Evolutionary conservation across 1,140 invertebrate species (phyloP), one percentile per base, ranked within the genome.

Genomic region (Drosophila pseudoobscura): DNA sequence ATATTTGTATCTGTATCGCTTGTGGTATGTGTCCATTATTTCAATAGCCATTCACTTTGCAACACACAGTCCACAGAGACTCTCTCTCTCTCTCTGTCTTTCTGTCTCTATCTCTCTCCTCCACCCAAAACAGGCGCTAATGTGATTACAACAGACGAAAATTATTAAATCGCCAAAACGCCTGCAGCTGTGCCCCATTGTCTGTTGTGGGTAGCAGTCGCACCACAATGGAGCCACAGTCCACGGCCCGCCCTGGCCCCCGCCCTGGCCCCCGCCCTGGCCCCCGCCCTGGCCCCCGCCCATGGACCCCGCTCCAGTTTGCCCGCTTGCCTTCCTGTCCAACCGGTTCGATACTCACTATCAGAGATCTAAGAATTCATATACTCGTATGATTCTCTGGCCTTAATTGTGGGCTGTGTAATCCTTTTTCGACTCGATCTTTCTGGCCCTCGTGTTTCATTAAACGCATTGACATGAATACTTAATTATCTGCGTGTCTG

Each of bases 161-260:
- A 75, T 63, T 57, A 69, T 60, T 59, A 56, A 51, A 54, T 59
- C 61, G 60, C 53, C 59, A 35, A 60, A 71, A 52, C 53, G 65
- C 66, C 61, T 62, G 77, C 79, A 83, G 73, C 75, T 84, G 53
- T 64, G 64, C 46, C 45, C 63, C 66, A 69, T 70, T 70, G 66
- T 63, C 53, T 59, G 55, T 65, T 85, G 64, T 59, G 71, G 60
- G 51, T 45, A 46, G 51, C 49, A 63, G 44, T 43, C 39, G 51
- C 49, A 57, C 44, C 62, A 55, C 62, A 55, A 68, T 54, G 54
- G 44, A 55, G 22, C 39, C 43, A 31, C 45, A 45, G 39, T 17
- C 51, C 60, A 68, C 43, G 63, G 70, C 71, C 39, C 73, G 61
- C 50, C 73, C 63, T 53, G 73, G 47, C 43, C 61, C 73, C 63